Evolutionary conservation across 2,113 vertebrate genomes (phyloP), one percentile per base, ranked within the genome.

Genomic region (Hydropotes inermis): DNA sequence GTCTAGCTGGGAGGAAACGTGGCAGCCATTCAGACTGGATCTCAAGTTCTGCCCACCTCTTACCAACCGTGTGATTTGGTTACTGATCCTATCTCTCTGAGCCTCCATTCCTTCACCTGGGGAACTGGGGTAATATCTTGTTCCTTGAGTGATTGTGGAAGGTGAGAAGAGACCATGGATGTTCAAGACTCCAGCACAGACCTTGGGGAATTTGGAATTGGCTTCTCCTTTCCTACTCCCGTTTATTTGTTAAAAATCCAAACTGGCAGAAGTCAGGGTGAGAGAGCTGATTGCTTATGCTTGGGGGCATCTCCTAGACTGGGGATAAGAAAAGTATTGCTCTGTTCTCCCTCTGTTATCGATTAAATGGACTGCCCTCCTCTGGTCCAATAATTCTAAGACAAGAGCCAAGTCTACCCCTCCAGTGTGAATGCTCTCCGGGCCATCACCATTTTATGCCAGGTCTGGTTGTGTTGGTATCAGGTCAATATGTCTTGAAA

Each of bases 401-500:
- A 89, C 78, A 21, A 93, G 76, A 36, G 50, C 45, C 25, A 11
- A 86, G 16, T 43, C 25, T 27, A 87, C 70, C 78, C 27, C 30
- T 58, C 43, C 5, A 33, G 83, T 13, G 1, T 43, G n/a, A 27
- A 47, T 3, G 52, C 39, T 28, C 23, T 43, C 55, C 60, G 93
- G 96, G 54, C 94, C 95, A 95, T 96, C 61, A 52, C 94, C 95
- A 91, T 93, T 95, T 98, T 84, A 92, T 96, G 39, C 61, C 50
- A 27, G 19, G 30, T 88, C 98, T 98, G 98, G 5, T 43, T 93
- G 97, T 98, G 97, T 96, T 98, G 97, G 97, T 97, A 95, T 95
- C 91, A 85, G 96, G 97, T 97, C 93, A 78, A 97, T 97, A 94
- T 54, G 92, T 88, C 94, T 97, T 98, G 95, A 93, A 97, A 97